Evolutionary conservation across 2,888 invertebrate species (phyloP).

Genomic region (Augochlorella aurata): DNA sequence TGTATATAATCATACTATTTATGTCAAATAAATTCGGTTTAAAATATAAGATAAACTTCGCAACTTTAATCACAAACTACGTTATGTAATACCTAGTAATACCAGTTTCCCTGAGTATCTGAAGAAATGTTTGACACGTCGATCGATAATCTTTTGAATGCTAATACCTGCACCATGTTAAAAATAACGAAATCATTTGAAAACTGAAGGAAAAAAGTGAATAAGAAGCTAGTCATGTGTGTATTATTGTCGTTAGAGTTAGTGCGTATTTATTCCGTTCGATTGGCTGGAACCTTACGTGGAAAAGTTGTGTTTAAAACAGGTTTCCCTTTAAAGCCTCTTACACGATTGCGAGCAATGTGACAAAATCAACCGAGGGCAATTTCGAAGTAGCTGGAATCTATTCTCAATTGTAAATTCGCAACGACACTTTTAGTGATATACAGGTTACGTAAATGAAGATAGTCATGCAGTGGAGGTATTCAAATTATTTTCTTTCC

Average conservation of each 20-base stretch:
- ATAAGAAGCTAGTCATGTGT: not conserved
- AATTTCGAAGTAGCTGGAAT: slow-evolving; percentile 36
- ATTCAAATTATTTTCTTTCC: not conserved
- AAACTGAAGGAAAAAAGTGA: not conserved
- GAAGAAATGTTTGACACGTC: too few relatives aligned
- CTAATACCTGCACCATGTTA: not conserved
- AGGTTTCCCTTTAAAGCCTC: slow-evolving; percentile 35
- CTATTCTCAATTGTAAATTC: slow-evolving; percentile 21
- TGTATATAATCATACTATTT: too few relatives aligned
- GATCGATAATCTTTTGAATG: not conserved
- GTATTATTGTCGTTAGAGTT: slow-evolving; percentile 7
- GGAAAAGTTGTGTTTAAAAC: slow-evolving; percentile 42
- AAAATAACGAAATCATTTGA: not conserved
- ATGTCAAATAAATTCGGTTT: too few relatives aligned
- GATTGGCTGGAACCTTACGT: slow-evolving; percentile 27
- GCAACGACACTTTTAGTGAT: slow-evolving; percentile 6
- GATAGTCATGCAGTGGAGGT: too few relatives aligned
- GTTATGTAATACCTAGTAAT: too few relatives aligned
- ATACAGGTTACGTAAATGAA: slow-evolving; percentile 18
- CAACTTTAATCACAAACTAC: too few relatives aligned
- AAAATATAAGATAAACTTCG: too few relatives aligned
- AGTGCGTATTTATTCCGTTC: slow-evolving; percentile 21
- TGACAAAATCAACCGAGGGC: slow-evolving; percentile 29
- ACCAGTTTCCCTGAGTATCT: too few relatives aligned
- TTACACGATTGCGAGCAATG: slow-evolving; percentile 16